Base-by-base conservation (phyloP, 2,888 invertebrate species). In the Penaeus monodon region DNA sequence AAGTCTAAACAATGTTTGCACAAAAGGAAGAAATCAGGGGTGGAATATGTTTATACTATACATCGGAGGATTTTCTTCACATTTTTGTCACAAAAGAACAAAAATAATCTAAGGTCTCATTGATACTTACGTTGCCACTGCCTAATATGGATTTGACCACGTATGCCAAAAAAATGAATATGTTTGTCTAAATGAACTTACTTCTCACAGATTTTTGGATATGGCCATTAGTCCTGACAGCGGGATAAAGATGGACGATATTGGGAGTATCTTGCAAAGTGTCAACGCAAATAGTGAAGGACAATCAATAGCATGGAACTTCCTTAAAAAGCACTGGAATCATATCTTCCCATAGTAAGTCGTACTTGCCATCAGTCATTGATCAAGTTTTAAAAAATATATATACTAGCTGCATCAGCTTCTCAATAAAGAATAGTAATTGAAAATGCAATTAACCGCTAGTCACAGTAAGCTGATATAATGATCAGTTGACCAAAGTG, bases 211-310 rank as follows among this genome's bases (percentile, higher is more conserved):
- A 85, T 97, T 96, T 91, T 92, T 97, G 89, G 95, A 96, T 86
- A 94, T 96, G 92, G 94, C 96, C 0, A 92, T 96, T 29, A 94
- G 94, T 2, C 95, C 95, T 78, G 95, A 95, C 91, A 95, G 95
- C 17, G 95, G 95, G 1, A 96, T 97, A 82, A 94, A 97, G 14
- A 96, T 96, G 91, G 97, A 97, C 92, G 97, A 97, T 91, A 94
- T 95, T 0, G 94, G 95, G 10, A 93, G 95, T 20, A 97, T 97
- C 0, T 96, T 97, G 92, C 94, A 94, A 0, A 94, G 96, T 0
- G 96, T 97, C 0, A 95, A 96, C 0, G 94, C 93, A 78, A 96
- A 96, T 83, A 94, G 95, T 0, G 94, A 96, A 81, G 97, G 97
- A 0, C 96, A 96, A 91, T 95, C 96, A n/a, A 94, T 97, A 38